These are phyloP conservation scores for Columba livia DNA, from an alignment of 2,113 vertebrate species.

Conservation along the genomic window DNA sequence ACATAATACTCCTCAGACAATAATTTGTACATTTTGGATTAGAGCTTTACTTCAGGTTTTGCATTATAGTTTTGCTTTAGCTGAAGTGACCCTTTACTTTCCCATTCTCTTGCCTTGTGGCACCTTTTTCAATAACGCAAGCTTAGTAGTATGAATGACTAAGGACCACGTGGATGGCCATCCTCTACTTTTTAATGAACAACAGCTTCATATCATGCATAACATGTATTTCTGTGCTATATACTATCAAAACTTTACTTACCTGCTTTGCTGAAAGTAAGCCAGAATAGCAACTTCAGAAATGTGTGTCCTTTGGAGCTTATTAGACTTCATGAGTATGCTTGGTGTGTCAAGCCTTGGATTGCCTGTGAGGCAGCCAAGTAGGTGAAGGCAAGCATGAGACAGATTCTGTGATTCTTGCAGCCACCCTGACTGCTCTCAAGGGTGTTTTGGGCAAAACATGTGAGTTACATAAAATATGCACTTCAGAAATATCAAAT, in stretches of 20 bases:
- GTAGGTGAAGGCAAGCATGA: not conserved
- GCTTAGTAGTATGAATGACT: not conserved
- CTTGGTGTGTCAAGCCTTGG: not conserved
- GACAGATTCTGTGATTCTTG: not conserved
- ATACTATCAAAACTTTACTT: not conserved
- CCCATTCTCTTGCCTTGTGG: not conserved
- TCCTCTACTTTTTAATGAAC: not conserved
- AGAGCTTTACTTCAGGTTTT: not conserved
- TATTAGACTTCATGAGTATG: not conserved
- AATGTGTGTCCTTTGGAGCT: not conserved
- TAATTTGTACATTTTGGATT: not conserved
- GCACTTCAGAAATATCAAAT: not conserved
- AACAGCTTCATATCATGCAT: not conserved
- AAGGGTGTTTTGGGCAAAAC: not conserved
- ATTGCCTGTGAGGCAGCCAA: not conserved
- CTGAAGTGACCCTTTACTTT: not conserved
- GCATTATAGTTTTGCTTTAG: not conserved
- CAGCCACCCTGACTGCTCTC: not conserved
- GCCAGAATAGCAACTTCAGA: not conserved
- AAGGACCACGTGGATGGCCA: not conserved
- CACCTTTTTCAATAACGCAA: not conserved
- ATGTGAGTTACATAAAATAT: not conserved
- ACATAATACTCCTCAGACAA: not conserved
- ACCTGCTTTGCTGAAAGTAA: not conserved
- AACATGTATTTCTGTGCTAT: not conserved